These are phyloP conservation scores for Dolichallabes microphthalmus DNA, from an alignment of 2,113 vertebrate species.

Conservation along the genomic window DNA sequence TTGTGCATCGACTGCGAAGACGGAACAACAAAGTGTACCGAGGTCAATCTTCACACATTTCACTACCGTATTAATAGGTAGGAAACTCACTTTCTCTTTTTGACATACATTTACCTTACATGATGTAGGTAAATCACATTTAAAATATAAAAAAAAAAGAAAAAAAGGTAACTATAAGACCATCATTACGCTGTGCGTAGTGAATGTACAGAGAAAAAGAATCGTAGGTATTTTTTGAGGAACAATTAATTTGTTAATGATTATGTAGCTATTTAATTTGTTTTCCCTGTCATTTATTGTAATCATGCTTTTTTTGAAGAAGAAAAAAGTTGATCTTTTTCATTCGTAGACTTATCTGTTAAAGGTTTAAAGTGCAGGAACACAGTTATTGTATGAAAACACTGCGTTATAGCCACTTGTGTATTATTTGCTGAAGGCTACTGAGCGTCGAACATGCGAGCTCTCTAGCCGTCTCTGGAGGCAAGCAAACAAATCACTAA, in stretches of 20 bases:
- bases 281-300: conserved; percentile 89
- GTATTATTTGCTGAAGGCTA: conserved; percentile 83
- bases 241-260: conserved; percentile 99
- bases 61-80: conserved; percentile 80
- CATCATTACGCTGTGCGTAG: conserved; percentile 99
- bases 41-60: conserved; percentile 73
- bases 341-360: conserved; percentile 83
- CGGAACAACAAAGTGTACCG: conserved; percentile 56
- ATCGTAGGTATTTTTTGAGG: conserved; percentile 99
- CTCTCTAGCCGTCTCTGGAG: conserved; percentile 61
- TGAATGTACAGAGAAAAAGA: conserved; percentile 98
- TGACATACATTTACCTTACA: conserved; percentile 83
- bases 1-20: conserved; percentile 50
- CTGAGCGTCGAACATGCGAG: conserved; percentile 73
- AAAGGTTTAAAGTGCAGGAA: conserved; percentile 90
- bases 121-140: conserved; percentile 87
- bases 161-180: conserved; percentile 97
- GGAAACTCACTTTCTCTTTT: conserved; percentile 67
- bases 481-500: conserved; percentile 56
- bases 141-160: conserved; percentile 76
- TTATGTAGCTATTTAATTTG: conserved; percentile 99
- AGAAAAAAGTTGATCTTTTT: conserved; percentile 99
- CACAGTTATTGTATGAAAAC: conserved; percentile 90
- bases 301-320: conserved; percentile 84
- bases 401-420: conserved; percentile 88